A percentile compares a stretch with the other conserved stretches of the same genome.
Conservation (phyloP, 2,113 vertebrate species). For the Trogon melanurus region DNA sequence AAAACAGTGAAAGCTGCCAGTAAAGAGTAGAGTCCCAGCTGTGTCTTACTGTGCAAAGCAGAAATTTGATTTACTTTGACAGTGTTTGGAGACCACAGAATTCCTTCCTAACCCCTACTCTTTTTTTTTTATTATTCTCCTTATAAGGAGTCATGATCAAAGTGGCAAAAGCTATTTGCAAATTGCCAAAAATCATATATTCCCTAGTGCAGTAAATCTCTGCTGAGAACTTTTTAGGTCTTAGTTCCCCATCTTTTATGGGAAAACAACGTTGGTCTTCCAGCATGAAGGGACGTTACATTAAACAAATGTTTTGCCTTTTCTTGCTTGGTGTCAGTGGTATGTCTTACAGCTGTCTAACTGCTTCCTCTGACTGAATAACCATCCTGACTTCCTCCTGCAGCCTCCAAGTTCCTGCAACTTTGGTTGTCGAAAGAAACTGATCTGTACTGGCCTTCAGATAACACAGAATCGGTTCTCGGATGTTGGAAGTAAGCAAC, state of each 20-base stretch:
- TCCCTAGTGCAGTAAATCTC: not conserved
- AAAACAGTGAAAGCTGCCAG: not conserved
- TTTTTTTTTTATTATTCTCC: not conserved
- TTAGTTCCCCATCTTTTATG: not conserved
- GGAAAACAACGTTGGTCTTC: not conserved
- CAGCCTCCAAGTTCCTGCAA: not conserved
- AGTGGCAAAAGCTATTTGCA: not conserved
- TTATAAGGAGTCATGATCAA: not conserved
- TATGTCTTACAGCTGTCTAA: not conserved
- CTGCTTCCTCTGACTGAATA: not conserved
- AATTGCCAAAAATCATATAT: not conserved
- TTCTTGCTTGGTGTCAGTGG: not conserved
- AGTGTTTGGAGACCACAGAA: not conserved
- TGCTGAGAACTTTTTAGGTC: not conserved
- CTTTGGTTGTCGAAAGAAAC: not conserved
- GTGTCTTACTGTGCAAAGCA: not conserved
- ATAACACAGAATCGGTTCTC: not conserved
- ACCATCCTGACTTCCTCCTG: too few relatives aligned
- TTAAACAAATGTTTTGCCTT: not conserved
- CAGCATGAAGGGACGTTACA: rapidly evolving
- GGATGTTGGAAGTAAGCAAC: rapidly evolving
- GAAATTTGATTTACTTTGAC: not conserved
- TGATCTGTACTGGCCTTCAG: not conserved
- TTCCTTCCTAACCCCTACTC: not conserved
- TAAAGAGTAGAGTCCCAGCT: not conserved